Evolutionary conservation across 2,888 invertebrate species (phyloP), one percentile per base, ranked within the genome.

Genomic region (Drosophila yooni): DNA sequence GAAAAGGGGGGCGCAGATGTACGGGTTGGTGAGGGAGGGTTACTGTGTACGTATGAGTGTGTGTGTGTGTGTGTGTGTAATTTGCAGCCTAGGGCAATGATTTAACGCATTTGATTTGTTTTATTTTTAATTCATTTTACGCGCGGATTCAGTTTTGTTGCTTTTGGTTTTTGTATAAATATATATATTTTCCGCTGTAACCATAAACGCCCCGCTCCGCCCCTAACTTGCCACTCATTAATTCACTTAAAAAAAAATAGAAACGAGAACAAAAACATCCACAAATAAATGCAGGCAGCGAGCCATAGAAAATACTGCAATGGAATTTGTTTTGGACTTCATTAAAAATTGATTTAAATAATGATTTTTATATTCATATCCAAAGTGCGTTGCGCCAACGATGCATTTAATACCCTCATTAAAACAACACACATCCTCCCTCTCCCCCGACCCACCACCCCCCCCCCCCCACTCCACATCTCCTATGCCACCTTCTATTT

Each of bases 261-360:
- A 31, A 8, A 58, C 31, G 25, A 70, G 13, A 46, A 46, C 13
- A 46, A 75, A 46, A 13, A 76, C 54, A 78, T 62, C 54, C 64
- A 72, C 57, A 60, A 63, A 66, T 63, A 67, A 50, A 58, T 61
- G 78, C 72, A 71, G 34, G 33, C 59, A 73, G 64, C 70, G 65
- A 76, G 68, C 62, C 67, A 73, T 75, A 59, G 69, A 68, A 78
- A 29, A 29, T 31, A 54, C 54, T 57, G 64, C 81, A 54, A 50
- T 62, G 84, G 84, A 89, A 89, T 89, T 82, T 84, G 70, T 80
- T 82, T 77, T 89, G 70, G 68, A 89, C 89, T 89, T 89, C 88
- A 89, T 85, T 84, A 85, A 84, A 89, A 89, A 77, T 84, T 75
- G 69, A 75, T 85, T 89, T 89, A 87, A 89, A 89, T 89, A 87